Evolutionary conservation across 2,888 invertebrate genomes (phyloP), one percentile per base, ranked within the genome.

Genomic region (Drosophila suboccidentalis): DNA sequence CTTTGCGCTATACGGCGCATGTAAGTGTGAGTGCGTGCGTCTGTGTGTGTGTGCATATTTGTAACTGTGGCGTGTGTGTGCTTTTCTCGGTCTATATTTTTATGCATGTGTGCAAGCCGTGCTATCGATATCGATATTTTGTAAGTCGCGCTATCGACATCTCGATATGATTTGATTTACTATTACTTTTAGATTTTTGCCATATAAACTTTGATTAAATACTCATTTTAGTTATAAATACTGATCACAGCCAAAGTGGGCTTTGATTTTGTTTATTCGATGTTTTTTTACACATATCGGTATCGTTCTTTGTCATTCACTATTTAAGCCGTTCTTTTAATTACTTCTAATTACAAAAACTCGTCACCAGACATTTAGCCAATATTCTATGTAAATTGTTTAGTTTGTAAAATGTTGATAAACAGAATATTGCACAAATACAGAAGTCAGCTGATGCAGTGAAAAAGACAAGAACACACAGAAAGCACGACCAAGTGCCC

Each of bases 121-220:
- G 49, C 34, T 68, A 73, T 67, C 74, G 80, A 59, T 53, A 1
- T 43, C 46, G 43, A 57, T 74, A 38, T 9, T 9, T 50, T 49
- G 8, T 8, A 67, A 67, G 55, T 29, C 55, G 29, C 2, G 34
- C n/a, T 66, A 66, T 75, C 78, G 66, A 47, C 11, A 46, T 17
- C 11, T 17, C 10, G 6, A 47, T n/a, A 44, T 15, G 5, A 51
- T 1, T 17, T n/a, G 0, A 4, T 1, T 41, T 22, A 4, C 9
- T 15, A 6, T 32, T 17, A 26, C 9, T 51, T 9, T 32, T 8
- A 19, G 1, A n/a, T 10, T 41, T 13, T 29, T 11, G 9, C 10
- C 36, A 15, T 13, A 29, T 8, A 9, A 49, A 34, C 19, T 34
- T 17, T 17, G 49, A 11, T 11, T 0, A 15, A 32, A 32, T 47